These are phyloP conservation scores for Rattus rattus DNA, from an alignment of 2,113 vertebrate species.

Conservation along the genomic window DNA sequence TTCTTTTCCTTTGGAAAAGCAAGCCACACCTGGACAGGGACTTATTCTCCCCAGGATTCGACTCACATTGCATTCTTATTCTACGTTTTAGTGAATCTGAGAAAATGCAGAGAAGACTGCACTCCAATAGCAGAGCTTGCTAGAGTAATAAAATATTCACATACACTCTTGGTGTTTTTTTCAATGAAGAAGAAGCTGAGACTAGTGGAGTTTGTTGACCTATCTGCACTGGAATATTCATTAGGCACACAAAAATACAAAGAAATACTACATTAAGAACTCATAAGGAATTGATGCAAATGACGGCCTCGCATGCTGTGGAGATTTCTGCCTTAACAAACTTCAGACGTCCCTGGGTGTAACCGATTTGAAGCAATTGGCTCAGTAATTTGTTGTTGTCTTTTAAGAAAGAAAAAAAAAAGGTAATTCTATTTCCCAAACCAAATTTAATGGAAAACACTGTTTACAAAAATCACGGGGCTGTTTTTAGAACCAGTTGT, in stretches of 20 bases:
- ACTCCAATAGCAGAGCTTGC: conserved; percentile 26
- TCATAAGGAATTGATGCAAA: conserved; percentile 76
- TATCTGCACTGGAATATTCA: conserved; percentile 68
- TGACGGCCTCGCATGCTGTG: conserved; percentile 68
- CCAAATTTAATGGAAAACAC: conserved; percentile 78
- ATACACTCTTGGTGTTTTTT: conserved; percentile 63
- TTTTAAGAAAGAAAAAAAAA: conserved; percentile 52
- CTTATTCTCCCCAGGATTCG: conserved; percentile 55
- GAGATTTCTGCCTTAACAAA: conserved; percentile 78
- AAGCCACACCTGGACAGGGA: conserved; percentile 10
- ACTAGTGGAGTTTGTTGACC: conserved; percentile 75
- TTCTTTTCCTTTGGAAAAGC: conserved; percentile 43
- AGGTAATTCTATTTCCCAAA: conserved; percentile 81
- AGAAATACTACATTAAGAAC: conserved; percentile 83
- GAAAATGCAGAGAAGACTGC: conserved; percentile 61
- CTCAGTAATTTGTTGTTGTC: conserved; percentile 84
- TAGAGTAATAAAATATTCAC: conserved; percentile 60
- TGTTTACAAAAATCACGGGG: conserved; percentile 82
- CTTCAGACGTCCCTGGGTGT: conserved; percentile 67
- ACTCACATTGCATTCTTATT: conserved; percentile 52
- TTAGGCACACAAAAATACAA: conserved; percentile 73
- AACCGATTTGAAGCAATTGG: conserved; percentile 76
- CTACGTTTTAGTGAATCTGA: conserved; percentile 38
- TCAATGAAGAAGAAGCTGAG: conserved; percentile 80
- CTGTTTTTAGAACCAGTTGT: conserved; percentile 77